Base-by-base conservation (phyloP, 1,140 invertebrate genomes). In the Cyclina sinensis region DNA sequence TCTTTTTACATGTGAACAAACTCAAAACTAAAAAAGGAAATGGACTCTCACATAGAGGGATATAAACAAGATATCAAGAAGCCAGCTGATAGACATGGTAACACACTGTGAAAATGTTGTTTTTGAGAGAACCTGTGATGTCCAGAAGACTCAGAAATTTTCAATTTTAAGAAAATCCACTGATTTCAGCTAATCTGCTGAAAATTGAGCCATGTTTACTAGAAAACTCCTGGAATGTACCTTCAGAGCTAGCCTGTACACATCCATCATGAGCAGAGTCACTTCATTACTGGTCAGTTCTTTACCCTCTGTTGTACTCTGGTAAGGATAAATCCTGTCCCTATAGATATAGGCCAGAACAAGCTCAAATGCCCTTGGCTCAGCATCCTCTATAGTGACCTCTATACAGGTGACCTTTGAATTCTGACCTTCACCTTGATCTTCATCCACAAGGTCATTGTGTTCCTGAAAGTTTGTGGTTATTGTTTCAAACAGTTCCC, bases 291-390 rank as follows among this genome's bases (percentile, higher is more conserved):
- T 97, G 24, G 97, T 96, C 0, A 97, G 97, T 93, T 98, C 97
- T 93, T 98, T 97, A 12, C 37, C 43, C 18, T 59, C 43, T 0
- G 11, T 46, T 9, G 35, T 30, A 4, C 59, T 97, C 94, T 97
- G 97, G 0, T 97, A 97, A 1, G 98, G 97, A 95, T 99, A 98
- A 57, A 99, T 99, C 54, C 97, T 97, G 96, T 99, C 98, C 5
- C 98, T 99, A 92, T 99, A 99, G 88, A 99, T 99, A 93, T 99
- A 99, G 93, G 98, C 98, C 0, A 99, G 96, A 1, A 99, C 98
- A 96, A 99, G 98, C 92, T 98, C 97, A 94, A 99, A 99, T 12
- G 98, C 98, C 94, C 98, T 97, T 0, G 98, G 98, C 16, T 97
- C 97, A 24, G 98, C 98, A 92, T 99, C 98, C 0, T 97, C 96